phyloP scores from a whole-genome alignment of 2,113 vertebrate genomes.

The Synchiropus splendidus region DNA sequence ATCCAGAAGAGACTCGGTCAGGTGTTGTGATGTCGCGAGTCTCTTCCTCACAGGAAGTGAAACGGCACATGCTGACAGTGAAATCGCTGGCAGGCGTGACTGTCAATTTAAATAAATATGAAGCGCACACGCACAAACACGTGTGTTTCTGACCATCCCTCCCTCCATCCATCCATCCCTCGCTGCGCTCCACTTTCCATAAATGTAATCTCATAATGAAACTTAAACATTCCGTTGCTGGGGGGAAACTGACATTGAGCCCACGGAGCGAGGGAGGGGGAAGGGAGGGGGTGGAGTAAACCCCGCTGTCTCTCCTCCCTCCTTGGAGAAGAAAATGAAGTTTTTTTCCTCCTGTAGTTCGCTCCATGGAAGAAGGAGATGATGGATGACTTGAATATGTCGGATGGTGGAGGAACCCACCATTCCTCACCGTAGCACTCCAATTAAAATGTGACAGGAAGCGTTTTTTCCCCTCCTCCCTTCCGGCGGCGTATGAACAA shows the following conservation, averaged over 20 bases:
- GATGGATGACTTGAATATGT: constrained; percentile 44
- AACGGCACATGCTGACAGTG: constrained; percentile 10
- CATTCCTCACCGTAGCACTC: constrained; percentile 37
- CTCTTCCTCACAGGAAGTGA: constrained; percentile 8
- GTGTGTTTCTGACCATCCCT: constrained; percentile 34
- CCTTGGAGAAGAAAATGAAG: constrained; percentile 27
- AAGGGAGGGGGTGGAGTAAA: constrained; percentile 17
- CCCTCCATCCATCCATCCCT: constrained; percentile 28
- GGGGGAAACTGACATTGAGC: constrained; percentile 11
- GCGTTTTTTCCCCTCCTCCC: constrained; percentile 1
- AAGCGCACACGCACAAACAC: constrained; percentile 13
- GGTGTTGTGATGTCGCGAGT: too few relatives aligned
- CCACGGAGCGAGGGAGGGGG: neutral
- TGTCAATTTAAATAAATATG: constrained; percentile 41
- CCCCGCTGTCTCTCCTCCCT: constrained; percentile 18
- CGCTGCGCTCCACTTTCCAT: constrained; percentile 43
- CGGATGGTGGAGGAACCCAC: constrained; percentile 7
- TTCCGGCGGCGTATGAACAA: constrained; percentile 16
- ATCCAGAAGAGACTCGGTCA: too few relatives aligned
- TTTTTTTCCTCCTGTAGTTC: constrained; percentile 31
- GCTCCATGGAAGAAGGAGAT: constrained; percentile 17
- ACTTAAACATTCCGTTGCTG: constrained; percentile 29
- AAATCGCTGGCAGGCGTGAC: constrained; percentile 31
- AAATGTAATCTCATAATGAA: constrained; percentile 45
- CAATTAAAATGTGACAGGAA: constrained; percentile 20